Percentiles rank a stretch among this genome's conserved stretches.
phyloP scores from a whole-genome alignment of 1,140 invertebrate genomes.

The Lasioglossum albipes region DNA sequence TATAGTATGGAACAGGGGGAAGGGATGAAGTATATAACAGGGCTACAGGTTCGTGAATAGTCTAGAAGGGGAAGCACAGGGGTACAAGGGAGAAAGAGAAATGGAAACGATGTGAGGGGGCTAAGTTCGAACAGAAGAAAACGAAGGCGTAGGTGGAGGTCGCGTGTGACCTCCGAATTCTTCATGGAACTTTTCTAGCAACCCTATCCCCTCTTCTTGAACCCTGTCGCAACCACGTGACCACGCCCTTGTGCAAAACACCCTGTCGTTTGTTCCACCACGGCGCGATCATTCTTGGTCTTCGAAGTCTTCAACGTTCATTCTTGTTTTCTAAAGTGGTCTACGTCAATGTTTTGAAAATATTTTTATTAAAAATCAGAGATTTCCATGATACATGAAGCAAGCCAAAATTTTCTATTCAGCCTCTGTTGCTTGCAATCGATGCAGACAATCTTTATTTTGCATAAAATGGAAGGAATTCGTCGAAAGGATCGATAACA shows the following conservation, averaged over 20 bases:
- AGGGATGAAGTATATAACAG: not conserved
- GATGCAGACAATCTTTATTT: no score
- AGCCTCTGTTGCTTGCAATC: no score
- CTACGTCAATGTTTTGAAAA: no score
- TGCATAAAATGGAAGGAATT: no score
- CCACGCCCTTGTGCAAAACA: conserved; percentile 44
- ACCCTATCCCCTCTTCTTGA: conserved; percentile 34
- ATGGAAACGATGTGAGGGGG: not conserved
- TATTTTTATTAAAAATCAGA: no score
- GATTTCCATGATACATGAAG: no score
- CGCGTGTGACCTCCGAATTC: conserved; percentile 58
- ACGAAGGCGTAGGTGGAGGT: conserved; percentile 14
- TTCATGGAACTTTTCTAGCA: conserved; percentile 48
- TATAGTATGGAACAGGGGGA: not conserved
- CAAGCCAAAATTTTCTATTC: no score
- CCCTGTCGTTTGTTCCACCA: not conserved
- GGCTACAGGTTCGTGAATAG: conserved; percentile 3
- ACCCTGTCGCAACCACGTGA: conserved; percentile 52
- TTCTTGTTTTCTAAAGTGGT: no score
- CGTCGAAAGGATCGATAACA: no score
- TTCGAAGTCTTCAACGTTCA: no score
- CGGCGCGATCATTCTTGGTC: no score
- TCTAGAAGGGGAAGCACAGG: conserved; percentile 2
- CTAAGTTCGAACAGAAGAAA: not conserved
- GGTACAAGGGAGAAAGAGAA: not conserved